A percentile compares a stretch with the other conserved stretches of the same genome.
These are phyloP conservation scores for Gordius sp. DNA, from an alignment of 2,888 invertebrate species.

Conservation along the genomic window DNA sequence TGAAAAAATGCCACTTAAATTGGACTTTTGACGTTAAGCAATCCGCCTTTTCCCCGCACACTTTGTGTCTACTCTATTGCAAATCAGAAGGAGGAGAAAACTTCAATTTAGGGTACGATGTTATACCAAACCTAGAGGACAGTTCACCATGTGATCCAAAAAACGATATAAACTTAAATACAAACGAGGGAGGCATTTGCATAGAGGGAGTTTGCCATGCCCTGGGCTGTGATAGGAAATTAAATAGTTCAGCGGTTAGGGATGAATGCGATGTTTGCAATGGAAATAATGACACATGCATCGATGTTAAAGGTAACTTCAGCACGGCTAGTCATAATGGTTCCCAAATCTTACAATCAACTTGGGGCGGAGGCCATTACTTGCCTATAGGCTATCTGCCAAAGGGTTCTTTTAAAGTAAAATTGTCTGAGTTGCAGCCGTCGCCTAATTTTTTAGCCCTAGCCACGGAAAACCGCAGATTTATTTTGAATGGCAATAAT, in stretches of 20 bases:
- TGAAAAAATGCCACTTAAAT: neutral
- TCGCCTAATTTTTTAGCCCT: neutral
- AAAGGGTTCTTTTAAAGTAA: neutral
- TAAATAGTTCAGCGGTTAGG: neutral
- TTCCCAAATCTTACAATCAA: no score
- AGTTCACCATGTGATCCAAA: conserved; percentile 3
- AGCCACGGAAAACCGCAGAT: neutral
- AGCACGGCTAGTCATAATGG: no score
- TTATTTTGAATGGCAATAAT: conserved; percentile 4
- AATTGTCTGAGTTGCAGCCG: neutral
- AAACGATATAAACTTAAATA: neutral
- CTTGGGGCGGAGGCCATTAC: no score
- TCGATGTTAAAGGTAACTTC: neutral
- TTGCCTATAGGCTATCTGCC: no score
- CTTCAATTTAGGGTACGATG: neutral
- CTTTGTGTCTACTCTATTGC: neutral
- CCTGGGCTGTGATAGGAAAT: neutral
- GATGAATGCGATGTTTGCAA: conserved; percentile 2
- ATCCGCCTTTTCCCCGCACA: neutral
- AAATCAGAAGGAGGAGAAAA: neutral
- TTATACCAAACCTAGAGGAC: neutral
- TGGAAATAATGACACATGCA: neutral
- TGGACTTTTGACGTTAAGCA: conserved; percentile 4
- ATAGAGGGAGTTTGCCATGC: neutral
- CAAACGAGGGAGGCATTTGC: neutral